These are phyloP conservation scores for Spisula solida DNA, from an alignment of 2,888 invertebrate genomes.

Conservation along the genomic window DNA sequence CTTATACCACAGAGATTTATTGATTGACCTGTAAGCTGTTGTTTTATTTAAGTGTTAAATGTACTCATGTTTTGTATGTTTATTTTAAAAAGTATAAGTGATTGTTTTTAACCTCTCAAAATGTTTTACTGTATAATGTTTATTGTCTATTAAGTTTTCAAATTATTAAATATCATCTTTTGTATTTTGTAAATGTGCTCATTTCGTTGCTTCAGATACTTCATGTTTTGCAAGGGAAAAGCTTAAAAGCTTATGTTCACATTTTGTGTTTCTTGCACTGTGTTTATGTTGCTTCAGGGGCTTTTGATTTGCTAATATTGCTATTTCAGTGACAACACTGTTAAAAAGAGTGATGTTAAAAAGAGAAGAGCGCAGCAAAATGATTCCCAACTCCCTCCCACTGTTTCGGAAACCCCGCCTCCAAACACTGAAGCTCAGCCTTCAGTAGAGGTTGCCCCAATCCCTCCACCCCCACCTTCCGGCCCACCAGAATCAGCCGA, in stretches of 20 bases:
- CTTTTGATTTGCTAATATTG: slow-evolving; percentile 44
- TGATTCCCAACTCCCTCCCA: slow-evolving; percentile 61
- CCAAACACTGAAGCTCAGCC: slow-evolving; percentile 58
- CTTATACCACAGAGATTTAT: too few relatives aligned
- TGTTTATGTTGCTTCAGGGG: slow-evolving; percentile 39
- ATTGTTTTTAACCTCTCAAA: too few relatives aligned
- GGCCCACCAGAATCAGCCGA: slow-evolving; percentile 58
- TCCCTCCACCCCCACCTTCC: slow-evolving; percentile 69
- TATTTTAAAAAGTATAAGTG: too few relatives aligned
- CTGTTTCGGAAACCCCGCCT: slow-evolving; percentile 58
- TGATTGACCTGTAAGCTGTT: too few relatives aligned
- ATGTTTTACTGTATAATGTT: too few relatives aligned
- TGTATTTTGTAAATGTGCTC: not conserved
- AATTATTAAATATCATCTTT: too few relatives aligned
- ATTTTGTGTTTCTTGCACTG: slow-evolving; percentile 23
- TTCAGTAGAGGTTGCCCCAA: slow-evolving; percentile 61
- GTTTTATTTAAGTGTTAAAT: too few relatives aligned
- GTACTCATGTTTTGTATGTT: too few relatives aligned
- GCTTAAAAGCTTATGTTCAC: slow-evolving; percentile 29
- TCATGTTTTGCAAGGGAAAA: not conserved
- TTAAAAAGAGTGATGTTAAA: slow-evolving; percentile 84
- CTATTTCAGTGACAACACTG: slow-evolving; percentile 84
- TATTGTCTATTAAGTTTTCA: too few relatives aligned
- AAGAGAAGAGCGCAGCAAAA: slow-evolving; percentile 79
- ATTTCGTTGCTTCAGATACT: not conserved